A percentile compares a stretch with the other conserved stretches of the same genome.
Conservation (phyloP, 2,888 invertebrate genomes). For the Tanypteryx hageni region DNA sequence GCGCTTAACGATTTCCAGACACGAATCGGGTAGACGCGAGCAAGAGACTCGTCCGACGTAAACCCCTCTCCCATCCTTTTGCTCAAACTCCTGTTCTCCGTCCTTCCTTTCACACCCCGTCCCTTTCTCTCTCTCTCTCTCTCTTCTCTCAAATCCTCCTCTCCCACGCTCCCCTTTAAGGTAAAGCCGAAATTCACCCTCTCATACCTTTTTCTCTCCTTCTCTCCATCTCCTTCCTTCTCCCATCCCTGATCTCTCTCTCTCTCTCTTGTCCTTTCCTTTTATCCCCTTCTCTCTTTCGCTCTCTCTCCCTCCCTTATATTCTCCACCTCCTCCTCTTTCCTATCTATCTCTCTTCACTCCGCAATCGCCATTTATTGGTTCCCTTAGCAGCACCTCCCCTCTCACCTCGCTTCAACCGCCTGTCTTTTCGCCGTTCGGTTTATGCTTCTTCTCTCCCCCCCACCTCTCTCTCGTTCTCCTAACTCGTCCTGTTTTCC, state of each 20-base stretch:
- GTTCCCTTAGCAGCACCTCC: neutral
- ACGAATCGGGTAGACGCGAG: constrained; percentile 30
- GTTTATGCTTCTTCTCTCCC: neutral
- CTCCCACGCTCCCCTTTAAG: no score
- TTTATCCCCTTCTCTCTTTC: neutral
- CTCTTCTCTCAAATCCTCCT: neutral
- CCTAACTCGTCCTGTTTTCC: neutral
- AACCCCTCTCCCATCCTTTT: neutral
- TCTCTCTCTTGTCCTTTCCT: no score
- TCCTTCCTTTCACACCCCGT: neutral
- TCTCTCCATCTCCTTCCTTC: no score
- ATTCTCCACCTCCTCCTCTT: neutral
- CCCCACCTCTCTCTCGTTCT: neutral
- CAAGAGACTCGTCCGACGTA: constrained; percentile 11
- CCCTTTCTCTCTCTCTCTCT: neutral
- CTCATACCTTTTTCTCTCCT: no score
- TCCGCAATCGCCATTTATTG: neutral
- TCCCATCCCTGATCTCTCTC: no score
- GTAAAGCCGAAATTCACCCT: no score
- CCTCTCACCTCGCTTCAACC: neutral
- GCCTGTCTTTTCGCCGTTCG: neutral
- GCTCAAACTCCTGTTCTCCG: neutral
- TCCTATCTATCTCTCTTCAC: neutral
- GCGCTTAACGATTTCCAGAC: constrained; percentile 51
- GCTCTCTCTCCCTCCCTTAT: neutral